Evolutionary conservation across 1,140 invertebrate genomes (phyloP).

Genomic region (Bilobella aurantiaca): DNA sequence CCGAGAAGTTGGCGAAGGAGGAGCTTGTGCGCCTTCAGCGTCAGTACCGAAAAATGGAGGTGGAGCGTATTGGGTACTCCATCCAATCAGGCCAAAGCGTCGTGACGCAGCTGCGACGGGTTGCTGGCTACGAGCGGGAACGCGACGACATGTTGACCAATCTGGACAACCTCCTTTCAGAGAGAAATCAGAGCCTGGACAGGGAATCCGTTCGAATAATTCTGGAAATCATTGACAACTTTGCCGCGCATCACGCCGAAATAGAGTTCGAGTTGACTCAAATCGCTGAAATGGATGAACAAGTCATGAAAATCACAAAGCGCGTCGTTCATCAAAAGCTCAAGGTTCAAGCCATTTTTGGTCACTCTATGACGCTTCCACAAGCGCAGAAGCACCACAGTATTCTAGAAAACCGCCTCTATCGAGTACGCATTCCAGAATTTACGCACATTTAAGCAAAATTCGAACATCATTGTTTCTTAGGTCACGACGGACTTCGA

Average conservation of each 20-base stretch:
- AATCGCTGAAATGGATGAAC: constrained; percentile 29
- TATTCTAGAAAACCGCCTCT: constrained; percentile 28
- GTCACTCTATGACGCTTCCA: constrained; percentile 20
- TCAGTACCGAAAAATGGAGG: constrained; percentile 21
- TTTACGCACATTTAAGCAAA: not conserved
- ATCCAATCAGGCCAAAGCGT: constrained; percentile 10
- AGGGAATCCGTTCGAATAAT: constrained; percentile 15
- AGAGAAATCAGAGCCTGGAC: constrained; percentile 14
- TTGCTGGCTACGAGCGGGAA: constrained; percentile 12
- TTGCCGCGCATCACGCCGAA: constrained; percentile 14
- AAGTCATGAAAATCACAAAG: constrained; percentile 28
- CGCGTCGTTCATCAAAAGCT: constrained; percentile 25
- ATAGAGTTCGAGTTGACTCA: constrained; percentile 11
- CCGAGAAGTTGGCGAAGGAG: constrained; percentile 7
- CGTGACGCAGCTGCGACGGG: not conserved
- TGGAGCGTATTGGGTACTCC: not conserved
- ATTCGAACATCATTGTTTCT: not conserved
- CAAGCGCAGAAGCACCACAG: constrained; percentile 14
- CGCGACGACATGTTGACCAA: constrained; percentile 22
- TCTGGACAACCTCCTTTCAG: constrained; percentile 14
- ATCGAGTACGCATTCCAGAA: constrained; percentile 18
- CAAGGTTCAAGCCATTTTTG: constrained; percentile 27
- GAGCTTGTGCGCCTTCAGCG: constrained; percentile 19
- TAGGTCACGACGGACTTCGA: constrained; percentile 25
- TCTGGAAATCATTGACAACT: constrained; percentile 10